A percentile compares a stretch with the other conserved stretches of the same genome.
Evolutionary conservation across 1,140 invertebrate species (phyloP).

Genomic region (Temnothorax longispinosus): DNA sequence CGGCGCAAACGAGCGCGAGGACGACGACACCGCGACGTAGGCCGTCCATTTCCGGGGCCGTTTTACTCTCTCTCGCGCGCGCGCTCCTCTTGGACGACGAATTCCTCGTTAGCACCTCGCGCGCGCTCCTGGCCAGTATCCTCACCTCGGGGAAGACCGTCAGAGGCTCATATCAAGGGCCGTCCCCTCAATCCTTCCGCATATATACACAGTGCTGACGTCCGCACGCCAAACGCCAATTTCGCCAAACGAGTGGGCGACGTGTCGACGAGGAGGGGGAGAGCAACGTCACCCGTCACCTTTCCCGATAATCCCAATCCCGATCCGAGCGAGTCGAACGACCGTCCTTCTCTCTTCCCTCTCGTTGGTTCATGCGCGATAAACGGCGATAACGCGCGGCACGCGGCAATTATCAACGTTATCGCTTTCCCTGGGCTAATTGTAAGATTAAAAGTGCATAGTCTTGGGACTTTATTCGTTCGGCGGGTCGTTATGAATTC

Average conservation of each 20-base stretch:
- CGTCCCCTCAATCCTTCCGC: background rate
- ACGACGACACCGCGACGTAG: background rate
- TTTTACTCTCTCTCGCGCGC: too few relatives aligned
- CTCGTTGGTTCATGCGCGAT: slow-evolving; percentile 10
- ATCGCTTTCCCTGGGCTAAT: too few relatives aligned
- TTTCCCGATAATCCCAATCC: too few relatives aligned
- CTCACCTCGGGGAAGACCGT: slow-evolving; percentile 4
- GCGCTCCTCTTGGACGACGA: background rate
- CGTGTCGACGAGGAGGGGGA: background rate
- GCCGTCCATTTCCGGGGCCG: background rate
- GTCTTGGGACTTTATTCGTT: too few relatives aligned
- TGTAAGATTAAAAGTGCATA: too few relatives aligned
- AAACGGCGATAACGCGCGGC: background rate
- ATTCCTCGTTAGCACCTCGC: background rate
- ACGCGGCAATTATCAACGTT: too few relatives aligned
- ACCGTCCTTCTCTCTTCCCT: background rate
- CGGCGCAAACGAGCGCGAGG: slow-evolving; percentile 13
- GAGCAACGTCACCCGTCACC: too few relatives aligned
- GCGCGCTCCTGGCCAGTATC: background rate
- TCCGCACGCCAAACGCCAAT: slow-evolving; percentile 12
- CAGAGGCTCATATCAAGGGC: slow-evolving; percentile 23
- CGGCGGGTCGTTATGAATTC: background rate
- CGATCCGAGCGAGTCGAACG: background rate
- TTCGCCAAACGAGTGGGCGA: background rate
- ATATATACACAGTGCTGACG: slow-evolving; percentile 62